Evolutionary conservation across 2,888 invertebrate species (phyloP), one percentile per base, ranked within the genome.

Genomic region (Cheilosia impressa): DNA sequence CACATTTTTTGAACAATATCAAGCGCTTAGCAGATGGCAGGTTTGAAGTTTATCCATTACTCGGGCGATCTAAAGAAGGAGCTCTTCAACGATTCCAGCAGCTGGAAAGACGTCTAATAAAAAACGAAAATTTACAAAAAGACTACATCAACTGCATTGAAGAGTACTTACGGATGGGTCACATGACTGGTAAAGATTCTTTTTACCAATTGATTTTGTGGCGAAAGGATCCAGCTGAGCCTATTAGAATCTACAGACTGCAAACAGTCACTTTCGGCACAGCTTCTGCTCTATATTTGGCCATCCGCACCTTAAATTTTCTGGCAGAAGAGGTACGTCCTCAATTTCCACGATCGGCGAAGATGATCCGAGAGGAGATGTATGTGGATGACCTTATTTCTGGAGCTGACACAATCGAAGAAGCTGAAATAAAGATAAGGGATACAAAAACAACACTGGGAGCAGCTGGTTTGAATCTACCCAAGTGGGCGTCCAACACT

Each of bases 31-130:
- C 34, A 50, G 55, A 72, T 55, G 63, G 50, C 2, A 41, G 62
- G 15, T 34, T 31, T 31, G 27, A 63, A 45, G 72, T 57, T 9
- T 13, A 19, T 17, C 65, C 63, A 9, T 4, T 66, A 1, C 52
- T 79, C 9, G 78, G 78, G n/a, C 43, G 47, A 19, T 79, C 72
- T 5, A 31, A 41, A 17, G 72, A 72, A 27, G 58, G 52, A 2
- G 79, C 66, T 27, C 15, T 65, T 15, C 17, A 27, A 41, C 24
- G 60, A 13, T 66, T 63, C 0, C 63, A 63, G 5, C 45, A 45
- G 7, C 19, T 65, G 4, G 73, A 73, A 38, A 10, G 43, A 55
- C 52, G 55, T 10, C 19, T 63, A 15, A 3, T 31, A n/a, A 31
- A n/a, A 13, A 47, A 73, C 5, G 47, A 9, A 2, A 7, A 1